Evolutionary conservation across 1,140 invertebrate genomes (phyloP).

Genomic region (Elymnias hypermnestra): DNA sequence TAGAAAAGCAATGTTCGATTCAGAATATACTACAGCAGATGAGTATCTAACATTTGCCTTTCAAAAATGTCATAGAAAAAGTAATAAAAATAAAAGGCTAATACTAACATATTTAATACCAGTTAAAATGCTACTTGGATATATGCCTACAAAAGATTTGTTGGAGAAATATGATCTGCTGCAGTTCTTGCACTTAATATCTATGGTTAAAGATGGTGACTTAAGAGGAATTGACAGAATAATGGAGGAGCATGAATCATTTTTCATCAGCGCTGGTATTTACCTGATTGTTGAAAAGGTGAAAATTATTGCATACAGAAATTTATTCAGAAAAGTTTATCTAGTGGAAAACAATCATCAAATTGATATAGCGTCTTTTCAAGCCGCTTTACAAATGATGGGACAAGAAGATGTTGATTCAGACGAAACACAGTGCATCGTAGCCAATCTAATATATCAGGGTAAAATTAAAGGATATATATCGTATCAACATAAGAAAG

Average conservation of each 20-base stretch:
- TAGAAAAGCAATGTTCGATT: slow-evolving; percentile 98
- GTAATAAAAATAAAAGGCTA: slow-evolving; percentile 91
- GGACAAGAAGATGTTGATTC: slow-evolving; percentile 91
- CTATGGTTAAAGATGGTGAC: slow-evolving; percentile 93
- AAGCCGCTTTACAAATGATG: slow-evolving; percentile 87
- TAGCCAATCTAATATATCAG: slow-evolving; percentile 97
- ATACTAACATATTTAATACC: slow-evolving; percentile 98
- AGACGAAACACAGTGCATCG: slow-evolving; percentile 96
- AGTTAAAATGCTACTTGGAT: slow-evolving; percentile 97
- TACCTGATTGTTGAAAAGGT: slow-evolving; percentile 98
- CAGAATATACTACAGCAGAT: slow-evolving; percentile 94
- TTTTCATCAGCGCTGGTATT: slow-evolving; percentile 96
- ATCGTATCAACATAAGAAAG: slow-evolving; percentile 96
- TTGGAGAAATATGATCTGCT: slow-evolving; percentile 93
- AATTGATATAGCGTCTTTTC: slow-evolving; percentile 90
- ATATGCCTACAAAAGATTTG: slow-evolving; percentile 88
- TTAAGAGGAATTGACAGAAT: slow-evolving; percentile 89
- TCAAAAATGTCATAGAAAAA: slow-evolving; percentile 89
- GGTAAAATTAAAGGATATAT: slow-evolving; percentile 98
- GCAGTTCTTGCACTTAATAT: slow-evolving; percentile 92
- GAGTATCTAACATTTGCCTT: slow-evolving; percentile 95
- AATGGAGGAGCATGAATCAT: slow-evolving; percentile 90
- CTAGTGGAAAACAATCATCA: slow-evolving; percentile 92
- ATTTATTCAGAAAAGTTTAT: slow-evolving; percentile 97
- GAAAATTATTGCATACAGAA: slow-evolving; percentile 95